Conservation (phyloP, 2,113 vertebrate genomes). For the Urocitellus parryii region DNA sequence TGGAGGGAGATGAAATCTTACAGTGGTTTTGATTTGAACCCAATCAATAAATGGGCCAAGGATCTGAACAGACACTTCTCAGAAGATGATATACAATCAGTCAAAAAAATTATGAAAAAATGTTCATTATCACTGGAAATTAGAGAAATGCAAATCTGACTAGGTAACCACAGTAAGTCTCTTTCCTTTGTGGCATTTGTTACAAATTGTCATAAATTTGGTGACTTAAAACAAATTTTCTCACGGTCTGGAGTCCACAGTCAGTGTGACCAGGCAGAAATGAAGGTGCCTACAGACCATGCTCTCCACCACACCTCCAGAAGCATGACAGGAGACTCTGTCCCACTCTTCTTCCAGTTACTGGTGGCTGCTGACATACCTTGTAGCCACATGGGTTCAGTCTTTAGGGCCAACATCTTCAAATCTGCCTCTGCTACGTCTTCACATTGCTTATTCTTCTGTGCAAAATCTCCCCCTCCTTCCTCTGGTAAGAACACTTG, state of each 20-base stretch:
- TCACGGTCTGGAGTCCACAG: neutral
- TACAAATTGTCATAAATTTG: neutral
- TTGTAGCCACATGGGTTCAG: neutral
- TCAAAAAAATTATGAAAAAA: no score
- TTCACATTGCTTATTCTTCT: neutral
- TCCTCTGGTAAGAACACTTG: neutral
- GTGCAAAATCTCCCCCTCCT: neutral
- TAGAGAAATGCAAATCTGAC: no score
- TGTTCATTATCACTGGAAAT: no score
- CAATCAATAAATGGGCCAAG: no score
- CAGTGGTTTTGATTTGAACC: no score
- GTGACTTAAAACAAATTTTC: neutral
- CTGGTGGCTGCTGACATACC: neutral
- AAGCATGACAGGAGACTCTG: neutral
- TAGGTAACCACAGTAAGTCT: neutral
- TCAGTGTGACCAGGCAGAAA: neutral
- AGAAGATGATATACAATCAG: no score
- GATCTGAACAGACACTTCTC: no score
- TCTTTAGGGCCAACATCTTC: neutral
- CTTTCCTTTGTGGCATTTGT: neutral
- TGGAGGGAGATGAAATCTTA: no score
- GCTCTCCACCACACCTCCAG: rapidly evolving
- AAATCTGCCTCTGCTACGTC: no score
- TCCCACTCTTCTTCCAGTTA: no score
- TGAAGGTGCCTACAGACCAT: no score